Percentiles rank a stretch among this genome's conserved stretches.
phyloP scores from a whole-genome alignment of 2,888 invertebrate species.

The Hoplodrina blanda region DNA sequence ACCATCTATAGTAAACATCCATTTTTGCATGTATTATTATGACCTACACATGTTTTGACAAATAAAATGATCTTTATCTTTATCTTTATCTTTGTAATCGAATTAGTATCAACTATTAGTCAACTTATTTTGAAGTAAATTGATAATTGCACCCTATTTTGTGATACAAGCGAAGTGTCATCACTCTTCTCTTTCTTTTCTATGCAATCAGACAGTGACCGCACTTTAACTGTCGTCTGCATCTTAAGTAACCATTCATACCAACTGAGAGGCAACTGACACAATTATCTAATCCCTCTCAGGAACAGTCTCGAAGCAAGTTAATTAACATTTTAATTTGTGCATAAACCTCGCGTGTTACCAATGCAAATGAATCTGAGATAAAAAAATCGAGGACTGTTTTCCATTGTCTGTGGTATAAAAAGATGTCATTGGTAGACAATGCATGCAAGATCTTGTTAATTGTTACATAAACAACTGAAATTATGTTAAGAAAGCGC shows the following conservation, averaged over 20 bases:
- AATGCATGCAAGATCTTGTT: conserved; percentile 37
- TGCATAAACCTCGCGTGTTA: conserved; percentile 21
- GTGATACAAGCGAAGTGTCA: too few relatives aligned
- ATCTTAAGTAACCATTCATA: conserved; percentile 5
- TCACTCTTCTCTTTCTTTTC: too few relatives aligned
- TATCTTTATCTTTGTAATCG: too few relatives aligned
- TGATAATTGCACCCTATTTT: too few relatives aligned
- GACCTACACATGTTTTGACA: too few relatives aligned
- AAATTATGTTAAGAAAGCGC: conserved; percentile 12
- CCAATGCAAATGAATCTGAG: conserved; percentile 21
- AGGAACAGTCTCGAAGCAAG: conserved; percentile 37
- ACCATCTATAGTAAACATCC: too few relatives aligned
- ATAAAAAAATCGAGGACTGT: conserved; percentile 15
- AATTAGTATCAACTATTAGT: too few relatives aligned
- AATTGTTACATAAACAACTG: conserved; percentile 43
- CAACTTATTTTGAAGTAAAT: too few relatives aligned
- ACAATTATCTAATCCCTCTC: conserved; percentile 31
- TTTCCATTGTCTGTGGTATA: conserved; percentile 30
- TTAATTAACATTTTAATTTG: conserved; percentile 36
- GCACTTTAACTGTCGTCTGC: neutral
- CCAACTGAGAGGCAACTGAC: conserved; percentile 41
- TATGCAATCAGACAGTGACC: too few relatives aligned
- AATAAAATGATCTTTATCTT: too few relatives aligned
- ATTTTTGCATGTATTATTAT: too few relatives aligned
- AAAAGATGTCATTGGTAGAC: conserved; percentile 30